These are phyloP conservation scores for Philaethria dido DNA, from an alignment of 2,888 invertebrate genomes.

Conservation along the genomic window DNA sequence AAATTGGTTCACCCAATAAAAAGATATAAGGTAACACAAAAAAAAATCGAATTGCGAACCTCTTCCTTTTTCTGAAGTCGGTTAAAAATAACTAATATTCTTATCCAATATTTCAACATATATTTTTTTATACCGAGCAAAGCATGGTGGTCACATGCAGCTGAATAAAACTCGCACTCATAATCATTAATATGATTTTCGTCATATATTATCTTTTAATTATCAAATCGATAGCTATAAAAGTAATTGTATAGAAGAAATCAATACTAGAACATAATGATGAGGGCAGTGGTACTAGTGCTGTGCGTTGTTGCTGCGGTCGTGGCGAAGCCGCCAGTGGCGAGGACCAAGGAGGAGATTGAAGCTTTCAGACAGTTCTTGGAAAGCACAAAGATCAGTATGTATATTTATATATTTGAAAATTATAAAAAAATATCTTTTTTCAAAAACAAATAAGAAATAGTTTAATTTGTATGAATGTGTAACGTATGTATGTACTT, in stretches of 20 bases:
- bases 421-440: no score
- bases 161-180: not conserved
- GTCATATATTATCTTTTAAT: constrained; percentile 6
- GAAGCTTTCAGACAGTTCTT: constrained; percentile 65
- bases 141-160: not conserved
- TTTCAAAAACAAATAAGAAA: not conserved
- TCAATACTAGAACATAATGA: constrained; percentile 52
- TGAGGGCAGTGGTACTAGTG: constrained; percentile 51
- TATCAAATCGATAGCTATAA: constrained; percentile 38
- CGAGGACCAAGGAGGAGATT: constrained; percentile 62
- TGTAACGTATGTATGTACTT: no score
- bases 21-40: no score
- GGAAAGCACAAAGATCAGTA: constrained; percentile 63
- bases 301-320: constrained; percentile 56
- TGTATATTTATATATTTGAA: no score
- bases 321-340: constrained; percentile 57
- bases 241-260: constrained; percentile 17
- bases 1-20: no score
- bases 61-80: no score
- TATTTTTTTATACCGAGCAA: not conserved
- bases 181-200: constrained; percentile 3
- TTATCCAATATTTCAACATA: no score
- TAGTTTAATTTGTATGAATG: no score
- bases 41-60: no score
- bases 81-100: no score